Percentiles rank a stretch among this genome's conserved stretches.
These are phyloP conservation scores for Procavia capensis DNA, from an alignment of 2,113 vertebrate species.

Conservation along the genomic window DNA sequence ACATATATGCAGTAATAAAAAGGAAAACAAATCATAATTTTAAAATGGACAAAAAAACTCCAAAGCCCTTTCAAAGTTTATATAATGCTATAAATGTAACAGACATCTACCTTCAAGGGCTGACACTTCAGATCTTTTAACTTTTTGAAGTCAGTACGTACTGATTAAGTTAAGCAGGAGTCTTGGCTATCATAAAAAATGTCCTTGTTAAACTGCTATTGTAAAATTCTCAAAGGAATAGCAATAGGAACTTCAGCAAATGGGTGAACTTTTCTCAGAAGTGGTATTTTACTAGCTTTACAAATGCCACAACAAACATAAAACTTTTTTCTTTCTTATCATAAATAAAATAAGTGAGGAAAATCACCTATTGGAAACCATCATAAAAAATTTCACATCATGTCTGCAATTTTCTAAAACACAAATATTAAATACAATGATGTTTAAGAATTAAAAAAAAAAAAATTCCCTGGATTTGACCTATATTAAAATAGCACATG, in stretches of 20 bases:
- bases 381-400: constrained; percentile 9
- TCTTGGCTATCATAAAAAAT: constrained; percentile 10
- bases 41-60: neutral
- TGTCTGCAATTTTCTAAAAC: neutral
- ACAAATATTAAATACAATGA: constrained; percentile 13
- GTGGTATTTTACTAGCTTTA: neutral
- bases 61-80: neutral
- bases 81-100: neutral
- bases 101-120: neutral
- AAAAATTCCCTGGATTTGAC: neutral
- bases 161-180: neutral
- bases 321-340: neutral
- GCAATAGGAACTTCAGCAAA: constrained; percentile 19
- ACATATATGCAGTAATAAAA: neutral
- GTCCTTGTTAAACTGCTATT: neutral
- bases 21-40: neutral
- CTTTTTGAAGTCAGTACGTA: neutral
- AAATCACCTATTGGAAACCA: constrained; percentile 18
- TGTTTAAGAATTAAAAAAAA: neutral
- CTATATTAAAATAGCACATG: neutral
- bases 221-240: constrained; percentile 33
- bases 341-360: constrained; percentile 1
- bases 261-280: neutral
- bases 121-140: neutral
- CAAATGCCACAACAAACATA: constrained; percentile 3